Evolutionary conservation across 1,140 invertebrate species (phyloP), one percentile per base, ranked within the genome.

Genomic region (Tetramorium alpestre): DNA sequence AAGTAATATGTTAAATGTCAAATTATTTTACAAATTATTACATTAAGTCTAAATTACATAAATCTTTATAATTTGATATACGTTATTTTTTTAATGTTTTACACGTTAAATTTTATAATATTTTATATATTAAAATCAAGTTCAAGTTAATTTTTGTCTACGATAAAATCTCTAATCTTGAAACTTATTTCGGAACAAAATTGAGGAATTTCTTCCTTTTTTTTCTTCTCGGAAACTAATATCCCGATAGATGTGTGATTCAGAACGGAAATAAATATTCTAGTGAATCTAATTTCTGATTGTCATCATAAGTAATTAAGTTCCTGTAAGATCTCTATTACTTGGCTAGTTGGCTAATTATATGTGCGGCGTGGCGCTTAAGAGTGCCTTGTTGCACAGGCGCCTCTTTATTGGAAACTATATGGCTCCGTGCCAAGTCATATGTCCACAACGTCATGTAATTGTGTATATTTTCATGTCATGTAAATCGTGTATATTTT

Each of bases 261-360:
- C 64, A 70, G 51, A 28, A 28, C 16, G 8, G 8, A n/a, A 56
- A 70, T n/a, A n/a, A 69, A 70, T 38, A 6, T 70, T 81, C 67
- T 41, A 81, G 65, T 67, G 25, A 70, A 70, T 56, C 38, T 18
- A 54, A 81, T 81, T 56, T 56, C 22, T 56, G n/a, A 51, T 56
- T 47, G 25, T 69, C 64, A 69, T 47, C 25, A 62, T 51, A 28
- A 22, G 33, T 33, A 3, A 33, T 70, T 22, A 81, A 70, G 64
- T 56, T 81, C 67, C 16, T 41, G 38, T 56, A 70, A 10, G 16
- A 69, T 33, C 8, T 64, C 11, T 33, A 64, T 65, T 51, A 47
- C 76, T 78, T 44, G 22, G n/a, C 38, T 47, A 54, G 11, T 47
- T 47, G 22, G 33, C 28, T 70, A 75, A 80, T 80, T 70, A 81